Percentiles rank a stretch among this genome's conserved stretches.
These are phyloP conservation scores for Petroica traversi DNA, from an alignment of 2,113 vertebrate species.

Conservation along the genomic window DNA sequence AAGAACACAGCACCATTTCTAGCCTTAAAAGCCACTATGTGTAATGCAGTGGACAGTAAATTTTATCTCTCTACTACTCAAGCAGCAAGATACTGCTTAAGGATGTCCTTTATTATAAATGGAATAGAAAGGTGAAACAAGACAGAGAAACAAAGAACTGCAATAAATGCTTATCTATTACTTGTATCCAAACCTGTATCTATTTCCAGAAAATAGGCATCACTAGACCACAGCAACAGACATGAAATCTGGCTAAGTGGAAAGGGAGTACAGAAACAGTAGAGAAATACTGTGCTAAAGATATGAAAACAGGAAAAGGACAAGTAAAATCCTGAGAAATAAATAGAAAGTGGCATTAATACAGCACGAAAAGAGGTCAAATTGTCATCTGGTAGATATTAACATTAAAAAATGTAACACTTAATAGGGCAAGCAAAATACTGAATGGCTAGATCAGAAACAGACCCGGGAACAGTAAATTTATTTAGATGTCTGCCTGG, in stretches of 20 bases:
- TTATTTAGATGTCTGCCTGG: background rate
- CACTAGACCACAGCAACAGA: background rate
- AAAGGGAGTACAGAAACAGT: background rate
- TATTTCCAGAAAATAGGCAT: background rate
- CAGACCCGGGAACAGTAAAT: background rate
- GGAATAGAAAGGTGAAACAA: background rate
- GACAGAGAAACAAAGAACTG: background rate
- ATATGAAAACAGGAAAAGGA: background rate
- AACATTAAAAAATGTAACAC: background rate
- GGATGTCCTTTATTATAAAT: background rate
- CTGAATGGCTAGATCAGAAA: background rate
- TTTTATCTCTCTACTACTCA: background rate
- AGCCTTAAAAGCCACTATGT: background rate
- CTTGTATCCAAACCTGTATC: background rate
- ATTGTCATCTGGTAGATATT: background rate
- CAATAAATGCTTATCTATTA: background rate
- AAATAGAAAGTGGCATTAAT: background rate
- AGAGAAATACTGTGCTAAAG: background rate
- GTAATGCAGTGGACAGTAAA: accelerated
- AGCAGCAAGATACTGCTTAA: background rate
- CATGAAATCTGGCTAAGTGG: background rate
- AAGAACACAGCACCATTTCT: background rate
- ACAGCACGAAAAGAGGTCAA: background rate
- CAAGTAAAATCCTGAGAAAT: background rate
- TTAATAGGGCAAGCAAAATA: background rate